phyloP scores from a whole-genome alignment of 2,113 vertebrate species.

The Talpa occidentalis region DNA sequence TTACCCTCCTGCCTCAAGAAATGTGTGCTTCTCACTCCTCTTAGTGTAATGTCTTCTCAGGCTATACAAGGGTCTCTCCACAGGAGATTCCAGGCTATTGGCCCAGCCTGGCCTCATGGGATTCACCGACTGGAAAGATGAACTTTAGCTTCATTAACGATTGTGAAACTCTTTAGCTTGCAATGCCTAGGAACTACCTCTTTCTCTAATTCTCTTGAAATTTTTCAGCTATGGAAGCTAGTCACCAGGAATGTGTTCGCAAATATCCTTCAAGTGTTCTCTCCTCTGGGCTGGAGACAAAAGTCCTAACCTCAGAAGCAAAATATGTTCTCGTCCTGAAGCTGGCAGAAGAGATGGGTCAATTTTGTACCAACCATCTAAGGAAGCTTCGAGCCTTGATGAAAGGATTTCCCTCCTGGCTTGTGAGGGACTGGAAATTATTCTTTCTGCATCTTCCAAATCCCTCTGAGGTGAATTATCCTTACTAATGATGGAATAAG shows the following conservation, averaged over 20 bases:
- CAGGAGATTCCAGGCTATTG: background rate
- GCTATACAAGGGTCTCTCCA: background rate
- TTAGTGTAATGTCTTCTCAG: background rate
- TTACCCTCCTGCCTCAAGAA: background rate
- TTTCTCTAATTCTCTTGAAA: conserved; percentile 64
- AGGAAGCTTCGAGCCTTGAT: background rate
- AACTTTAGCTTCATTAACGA: conserved; percentile 53
- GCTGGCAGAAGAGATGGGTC: background rate
- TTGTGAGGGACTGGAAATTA: background rate
- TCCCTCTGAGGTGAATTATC: background rate
- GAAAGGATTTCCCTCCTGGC: background rate
- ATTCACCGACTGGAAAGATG: conserved; percentile 61
- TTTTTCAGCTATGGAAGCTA: conserved; percentile 3
- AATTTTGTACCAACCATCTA: background rate
- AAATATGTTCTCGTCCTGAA: background rate
- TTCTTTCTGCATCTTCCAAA: background rate
- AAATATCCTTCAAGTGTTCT: conserved; percentile 2
- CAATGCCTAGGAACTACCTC: conserved; percentile 56
- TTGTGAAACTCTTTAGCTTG: conserved; percentile 70
- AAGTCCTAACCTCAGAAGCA: background rate
- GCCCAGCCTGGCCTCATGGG: conserved; percentile 26
- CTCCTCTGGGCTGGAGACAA: background rate
- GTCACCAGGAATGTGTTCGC: background rate
- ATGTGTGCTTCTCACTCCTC: background rate
- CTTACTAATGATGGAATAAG: background rate